Base-by-base conservation (phyloP, 2,888 invertebrate genomes). In the Gastrophysa polygoni region DNA sequence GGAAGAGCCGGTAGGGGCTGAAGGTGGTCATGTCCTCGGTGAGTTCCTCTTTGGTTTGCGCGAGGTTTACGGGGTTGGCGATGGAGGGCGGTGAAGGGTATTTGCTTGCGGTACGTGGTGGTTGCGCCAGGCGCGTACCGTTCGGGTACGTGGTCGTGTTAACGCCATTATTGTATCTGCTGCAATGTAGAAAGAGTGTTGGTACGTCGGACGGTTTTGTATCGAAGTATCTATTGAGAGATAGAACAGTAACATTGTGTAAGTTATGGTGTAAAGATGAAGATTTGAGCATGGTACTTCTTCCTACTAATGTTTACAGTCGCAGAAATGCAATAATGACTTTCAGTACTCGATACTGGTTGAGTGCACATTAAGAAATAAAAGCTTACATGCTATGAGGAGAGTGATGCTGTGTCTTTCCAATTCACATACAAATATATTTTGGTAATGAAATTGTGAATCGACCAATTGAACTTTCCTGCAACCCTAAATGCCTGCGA, bases 51-150 rank as follows among this genome's bases (percentile, higher is more conserved):
- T 81, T 81, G 67, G 79, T 77, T 63, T 82, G 81, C 18, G 80
- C 78, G 48, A 83, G 75, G 70, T 82, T 83, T 24, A 83, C 82
- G 8, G 83, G 82, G 29, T 78, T 77, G 47, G 72, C 71, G 44
- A 71, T 72, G 43, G 77, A 65, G 43, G 80, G 77, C n/a, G 81
- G 79, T 18, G 81, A 78, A 2, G 80, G 75, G 68, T 81, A 81
- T 67, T 82, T 81, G 68, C 71, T 73, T 64, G 75, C 64, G 3
- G 79, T 75, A 28, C 78, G 73, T 16, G 79, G 76, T 4, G 60
- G 61, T 44, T 46, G 78, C 52, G 73, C 75, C 60, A 75, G 67
- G 54, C 79, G 64, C 18, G 79, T 75, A 34, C 80, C 80, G 66
- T 80, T 81, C 18, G 78, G 74, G 55, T 75, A 74, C 28, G 75